These are phyloP conservation scores for Dicroscelio sp. DNA, from an alignment of 2,888 invertebrate species.

Conservation along the genomic window DNA sequence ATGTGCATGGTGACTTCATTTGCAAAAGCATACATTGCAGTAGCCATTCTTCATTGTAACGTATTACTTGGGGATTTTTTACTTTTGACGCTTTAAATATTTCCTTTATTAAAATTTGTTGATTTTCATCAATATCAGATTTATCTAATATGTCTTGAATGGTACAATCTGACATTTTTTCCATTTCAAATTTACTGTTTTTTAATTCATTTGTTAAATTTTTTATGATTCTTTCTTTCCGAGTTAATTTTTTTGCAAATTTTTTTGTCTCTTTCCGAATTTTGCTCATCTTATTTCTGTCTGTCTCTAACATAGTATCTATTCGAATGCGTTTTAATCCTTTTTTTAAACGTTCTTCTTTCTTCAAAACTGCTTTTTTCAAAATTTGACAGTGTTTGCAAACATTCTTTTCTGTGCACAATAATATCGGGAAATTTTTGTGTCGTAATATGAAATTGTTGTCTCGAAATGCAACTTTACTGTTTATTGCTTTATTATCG, in stretches of 20 bases:
- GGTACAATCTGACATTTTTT: not conserved
- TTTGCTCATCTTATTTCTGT: not conserved
- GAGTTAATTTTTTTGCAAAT: not conserved
- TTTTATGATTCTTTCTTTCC: conserved; percentile 13
- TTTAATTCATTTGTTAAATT: not conserved
- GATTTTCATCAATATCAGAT: not conserved
- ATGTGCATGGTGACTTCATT: conserved; percentile 31
- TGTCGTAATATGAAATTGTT: too few species aligned
- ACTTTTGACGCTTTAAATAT: not conserved
- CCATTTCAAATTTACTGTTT: not conserved
- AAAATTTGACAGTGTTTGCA: not conserved
- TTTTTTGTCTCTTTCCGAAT: not conserved
- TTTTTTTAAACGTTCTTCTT: not conserved
- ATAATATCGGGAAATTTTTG: too few species aligned
- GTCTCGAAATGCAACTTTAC: too few species aligned
- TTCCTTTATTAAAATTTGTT: conserved; percentile 13
- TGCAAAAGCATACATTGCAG: conserved; percentile 24
- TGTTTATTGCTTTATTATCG: too few species aligned
- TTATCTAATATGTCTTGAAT: not conserved
- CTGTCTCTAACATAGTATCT: not conserved
- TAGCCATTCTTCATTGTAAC: conserved; percentile 40
- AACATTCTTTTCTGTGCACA: too few species aligned
- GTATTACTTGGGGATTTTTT: not conserved
- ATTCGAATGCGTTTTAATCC: conserved; percentile 10
- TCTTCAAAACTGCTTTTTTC: not conserved